Percentiles rank a stretch among this genome's conserved stretches.
phyloP scores from a whole-genome alignment of 1,140 invertebrate genomes.

The Cydia fagiglandana region DNA sequence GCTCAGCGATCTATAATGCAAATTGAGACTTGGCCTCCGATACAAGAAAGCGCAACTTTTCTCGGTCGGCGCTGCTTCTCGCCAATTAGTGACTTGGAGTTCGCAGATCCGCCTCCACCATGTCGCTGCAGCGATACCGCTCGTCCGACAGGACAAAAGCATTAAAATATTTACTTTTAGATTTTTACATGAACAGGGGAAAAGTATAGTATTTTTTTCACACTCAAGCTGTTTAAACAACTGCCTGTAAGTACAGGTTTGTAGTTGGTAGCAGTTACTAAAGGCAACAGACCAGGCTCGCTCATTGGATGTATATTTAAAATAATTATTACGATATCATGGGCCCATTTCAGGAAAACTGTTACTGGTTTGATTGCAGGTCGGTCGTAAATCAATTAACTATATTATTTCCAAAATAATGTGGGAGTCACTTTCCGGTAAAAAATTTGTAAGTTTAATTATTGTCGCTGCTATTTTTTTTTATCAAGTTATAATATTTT shows the following conservation, averaged over 20 bases:
- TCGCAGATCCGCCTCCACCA: no score
- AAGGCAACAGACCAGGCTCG: not conserved
- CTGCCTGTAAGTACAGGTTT: conserved; percentile 24
- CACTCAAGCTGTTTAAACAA: not conserved
- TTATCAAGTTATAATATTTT: not conserved
- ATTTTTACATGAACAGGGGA: not conserved
- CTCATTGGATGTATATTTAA: not conserved
- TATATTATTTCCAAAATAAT: not conserved
- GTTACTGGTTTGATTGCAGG: no score
- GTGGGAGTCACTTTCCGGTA: not conserved
- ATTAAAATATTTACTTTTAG: no score
- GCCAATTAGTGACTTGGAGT: no score
- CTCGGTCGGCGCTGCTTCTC: no score
- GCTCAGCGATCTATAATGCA: no score
- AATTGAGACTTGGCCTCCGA: no score
- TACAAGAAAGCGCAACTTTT: no score
- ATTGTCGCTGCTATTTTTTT: not conserved
- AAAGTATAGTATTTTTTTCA: not conserved
- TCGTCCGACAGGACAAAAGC: no score
- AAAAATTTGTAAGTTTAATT: not conserved
- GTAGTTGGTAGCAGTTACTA: conserved; percentile 20
- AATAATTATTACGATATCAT: no score
- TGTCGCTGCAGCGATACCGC: no score
- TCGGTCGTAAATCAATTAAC: not conserved
- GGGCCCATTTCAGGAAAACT: no score